These are phyloP conservation scores for Tinamus guttatus DNA, from an alignment of 2,113 vertebrate genomes.

Conservation along the genomic window DNA sequence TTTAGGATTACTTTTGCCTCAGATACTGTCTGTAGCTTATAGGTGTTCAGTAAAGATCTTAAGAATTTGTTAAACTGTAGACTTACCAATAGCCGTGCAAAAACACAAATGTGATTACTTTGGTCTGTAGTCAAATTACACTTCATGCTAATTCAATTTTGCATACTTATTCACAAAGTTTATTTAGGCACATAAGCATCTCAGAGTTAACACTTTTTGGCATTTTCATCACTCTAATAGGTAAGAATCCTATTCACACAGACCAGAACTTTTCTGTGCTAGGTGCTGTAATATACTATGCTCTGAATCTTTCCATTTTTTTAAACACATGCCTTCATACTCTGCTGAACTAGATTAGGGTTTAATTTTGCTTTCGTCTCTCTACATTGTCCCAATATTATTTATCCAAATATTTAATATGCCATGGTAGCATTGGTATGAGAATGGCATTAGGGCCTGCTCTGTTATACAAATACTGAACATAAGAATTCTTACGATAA, in stretches of 20 bases:
- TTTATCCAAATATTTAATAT: constrained; percentile 43
- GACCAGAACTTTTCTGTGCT: not conserved
- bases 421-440: not conserved
- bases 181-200: not conserved
- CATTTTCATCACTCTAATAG: not conserved
- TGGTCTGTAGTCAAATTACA: not conserved
- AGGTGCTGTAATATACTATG: not conserved
- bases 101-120: not conserved
- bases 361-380: constrained; percentile 10
- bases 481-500: constrained; percentile 26
- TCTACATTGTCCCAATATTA: constrained; percentile 2
- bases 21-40: not conserved
- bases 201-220: not conserved
- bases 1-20: not conserved
- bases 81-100: not conserved
- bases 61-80: not conserved
- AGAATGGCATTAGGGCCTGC: constrained; percentile 16
- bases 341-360: not conserved
- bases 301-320: not conserved
- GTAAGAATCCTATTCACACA: not conserved
- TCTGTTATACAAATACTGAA: constrained; percentile 48
- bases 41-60: not conserved
- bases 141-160: not conserved
- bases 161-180: not conserved
- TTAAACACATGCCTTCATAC: not conserved